Evolutionary conservation across 2,888 invertebrate species (phyloP).

Genomic region (Rotaria sp.): DNA sequence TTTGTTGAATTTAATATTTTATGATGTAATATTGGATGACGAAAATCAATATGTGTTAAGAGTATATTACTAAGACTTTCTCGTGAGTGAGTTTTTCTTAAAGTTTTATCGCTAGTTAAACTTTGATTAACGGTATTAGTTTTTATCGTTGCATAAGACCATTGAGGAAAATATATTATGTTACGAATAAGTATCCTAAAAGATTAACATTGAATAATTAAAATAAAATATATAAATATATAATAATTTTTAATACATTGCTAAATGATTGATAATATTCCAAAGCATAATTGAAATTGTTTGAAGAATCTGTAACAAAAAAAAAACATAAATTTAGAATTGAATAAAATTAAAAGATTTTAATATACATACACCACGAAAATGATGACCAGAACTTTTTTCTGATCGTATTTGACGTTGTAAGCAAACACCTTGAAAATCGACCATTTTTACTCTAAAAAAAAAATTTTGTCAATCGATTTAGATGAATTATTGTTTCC

Average conservation of each 20-base stretch:
- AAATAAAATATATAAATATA: not conserved
- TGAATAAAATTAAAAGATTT: not conserved
- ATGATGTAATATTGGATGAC: not conserved
- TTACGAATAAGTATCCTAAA: not conserved
- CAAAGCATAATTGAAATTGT: not conserved
- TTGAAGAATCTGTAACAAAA: not conserved
- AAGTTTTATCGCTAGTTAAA: not conserved
- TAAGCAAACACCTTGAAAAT: conserved; percentile 28
- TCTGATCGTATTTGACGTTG: not conserved
- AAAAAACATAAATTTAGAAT: not conserved
- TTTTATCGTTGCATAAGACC: not conserved
- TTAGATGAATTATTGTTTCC: no score
- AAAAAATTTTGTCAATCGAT: not conserved
- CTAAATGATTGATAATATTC: not conserved
- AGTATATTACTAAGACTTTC: conserved; percentile 20
- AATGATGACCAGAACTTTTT: not conserved
- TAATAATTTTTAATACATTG: not conserved
- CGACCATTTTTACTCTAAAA: conserved; percentile 22
- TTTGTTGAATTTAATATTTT: not conserved
- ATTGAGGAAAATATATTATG: not conserved
- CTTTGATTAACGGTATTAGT: not conserved
- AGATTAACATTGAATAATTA: no score
- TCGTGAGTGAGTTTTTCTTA: not conserved
- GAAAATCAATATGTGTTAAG: conserved; percentile 4
- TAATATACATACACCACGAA: not conserved